Evolutionary conservation across 2,888 invertebrate genomes (phyloP), one percentile per base, ranked within the genome.

Genomic region (Spisula solida): DNA sequence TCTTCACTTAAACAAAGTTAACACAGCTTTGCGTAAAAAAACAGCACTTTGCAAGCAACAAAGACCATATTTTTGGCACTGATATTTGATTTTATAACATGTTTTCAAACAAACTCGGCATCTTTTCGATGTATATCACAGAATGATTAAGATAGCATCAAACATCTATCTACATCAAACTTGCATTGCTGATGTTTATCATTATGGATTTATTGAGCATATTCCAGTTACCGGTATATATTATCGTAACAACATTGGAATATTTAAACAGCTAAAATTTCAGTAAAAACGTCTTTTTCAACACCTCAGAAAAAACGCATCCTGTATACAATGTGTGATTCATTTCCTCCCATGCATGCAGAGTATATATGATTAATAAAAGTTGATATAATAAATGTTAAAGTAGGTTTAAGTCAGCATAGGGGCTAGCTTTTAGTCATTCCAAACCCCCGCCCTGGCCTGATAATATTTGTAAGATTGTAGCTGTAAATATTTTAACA

Each of bases 51-150:
- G 75, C 75, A 75, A 75, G 14, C 75, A 75, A 75, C 75, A 75
- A 75, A 75, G 75, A 31, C 14, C 31, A 34, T 34, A 34, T 29
- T 25, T 16, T 75, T 75, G 75, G 75, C 75, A 75, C 34, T 34
- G 29, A 41, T 75, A 34, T 75, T 34, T 34, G 75, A 75, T 34
- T 75, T 75, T 75, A 16, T 75, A 14, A 1, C 75, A 75, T 34
- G 34, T 75, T 75, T 75, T 75, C 75, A 75, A 75, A 75, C 25
- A 60, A 75, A 25, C 18, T 75, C 75, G 31, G 75, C 34, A 18
- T 34, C 60, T 75, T 31, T 75, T 34, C 34, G 34, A 75, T 31
- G 75, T 31, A 18, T 75, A 75, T 75, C 75, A 25, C 5, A 16
- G 12, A 31, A 25, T 75, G 75, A 75, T 75, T 75, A 18, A 75